Evolutionary conservation across 2,797 vertebrate species (phyloP).

Genomic region (Gila robusta): DNA sequence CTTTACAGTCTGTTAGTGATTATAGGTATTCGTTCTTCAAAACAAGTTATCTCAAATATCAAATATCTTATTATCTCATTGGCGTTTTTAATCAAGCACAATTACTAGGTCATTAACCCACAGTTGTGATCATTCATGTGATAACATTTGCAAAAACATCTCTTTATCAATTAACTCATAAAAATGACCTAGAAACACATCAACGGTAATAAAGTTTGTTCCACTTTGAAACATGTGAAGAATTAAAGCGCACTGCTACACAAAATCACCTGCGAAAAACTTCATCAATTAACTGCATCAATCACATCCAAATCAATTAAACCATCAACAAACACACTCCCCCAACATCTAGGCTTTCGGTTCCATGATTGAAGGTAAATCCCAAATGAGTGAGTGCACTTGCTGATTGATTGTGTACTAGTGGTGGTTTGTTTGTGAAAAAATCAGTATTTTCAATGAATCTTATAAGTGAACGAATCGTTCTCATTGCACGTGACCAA

Average conservation of each 20-base stretch:
- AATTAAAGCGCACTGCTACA: slow-evolving; percentile 71
- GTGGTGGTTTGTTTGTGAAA: neutral
- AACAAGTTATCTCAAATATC: neutral
- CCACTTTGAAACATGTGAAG: slow-evolving; percentile 75
- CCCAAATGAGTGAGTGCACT: neutral
- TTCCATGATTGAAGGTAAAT: neutral
- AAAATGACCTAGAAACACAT: neutral
- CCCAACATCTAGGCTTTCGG: neutral
- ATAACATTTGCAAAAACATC: neutral
- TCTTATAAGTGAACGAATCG: neutral
- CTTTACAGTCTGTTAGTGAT: slow-evolving; percentile 31
- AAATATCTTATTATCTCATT: neutral
- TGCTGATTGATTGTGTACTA: too few species aligned
- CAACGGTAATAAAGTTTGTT: slow-evolving; percentile 30
- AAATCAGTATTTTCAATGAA: neutral
- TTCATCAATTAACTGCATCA: neutral
- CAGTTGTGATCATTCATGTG: neutral
- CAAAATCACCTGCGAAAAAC: slow-evolving; percentile 61
- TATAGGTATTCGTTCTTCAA: neutral
- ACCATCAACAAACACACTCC: neutral
- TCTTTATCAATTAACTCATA: neutral
- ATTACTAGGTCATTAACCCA: slow-evolving; percentile 9
- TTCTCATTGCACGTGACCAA: neutral
- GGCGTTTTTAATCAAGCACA: neutral
- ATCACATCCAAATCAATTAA: neutral